Evolutionary conservation across 2,888 invertebrate genomes (phyloP), one percentile per base, ranked within the genome.

Genomic region (Eupithecia vulgata): DNA sequence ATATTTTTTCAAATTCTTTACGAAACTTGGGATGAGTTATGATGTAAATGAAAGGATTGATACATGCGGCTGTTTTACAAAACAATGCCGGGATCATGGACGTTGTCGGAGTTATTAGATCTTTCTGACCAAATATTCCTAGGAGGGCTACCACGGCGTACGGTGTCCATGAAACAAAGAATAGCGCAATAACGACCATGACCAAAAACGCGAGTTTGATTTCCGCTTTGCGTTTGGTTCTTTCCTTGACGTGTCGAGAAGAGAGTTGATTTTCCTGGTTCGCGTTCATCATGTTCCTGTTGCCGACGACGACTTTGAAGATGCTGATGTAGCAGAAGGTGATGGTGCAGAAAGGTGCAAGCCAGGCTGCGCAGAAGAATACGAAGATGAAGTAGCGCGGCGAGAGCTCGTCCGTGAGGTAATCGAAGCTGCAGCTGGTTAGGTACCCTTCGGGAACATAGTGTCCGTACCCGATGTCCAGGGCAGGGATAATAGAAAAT

Each of bases 351-450:
- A 98, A 95, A 0, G 98, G 98, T 3, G 96, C 85, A 3, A 96
- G 94, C 96, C 96, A 98, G 65, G 96, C 98, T 0, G 96, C 97
- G 52, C 96, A 95, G 87, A 97, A 97, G 86, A 97, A 97, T 7
- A 95, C 87, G 79, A 97, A 95, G 84, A 97, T 97, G 85, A 97
- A 98, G 74, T 95, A 94, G 68, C 95, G 95, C 1, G 95, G 96
- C 0, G 88, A 85, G 0, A 89, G 83, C 70, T 96, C 95, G n/a
- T 95, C 95, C 0, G 97, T 96, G 67, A 98, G 94, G 84, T 98
- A 98, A 88, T 98, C 98, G 86, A 97, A 98, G 83, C 97, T 97
- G 90, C 98, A 98, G 82, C 97, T 97, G 30, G 97, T 97, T 74
- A 98, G 95, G 85, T 96, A 97, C 2, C 97, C 98, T 88, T 98